Conservation (phyloP, 1,140 invertebrate species). For the Eueides isabella region DNA sequence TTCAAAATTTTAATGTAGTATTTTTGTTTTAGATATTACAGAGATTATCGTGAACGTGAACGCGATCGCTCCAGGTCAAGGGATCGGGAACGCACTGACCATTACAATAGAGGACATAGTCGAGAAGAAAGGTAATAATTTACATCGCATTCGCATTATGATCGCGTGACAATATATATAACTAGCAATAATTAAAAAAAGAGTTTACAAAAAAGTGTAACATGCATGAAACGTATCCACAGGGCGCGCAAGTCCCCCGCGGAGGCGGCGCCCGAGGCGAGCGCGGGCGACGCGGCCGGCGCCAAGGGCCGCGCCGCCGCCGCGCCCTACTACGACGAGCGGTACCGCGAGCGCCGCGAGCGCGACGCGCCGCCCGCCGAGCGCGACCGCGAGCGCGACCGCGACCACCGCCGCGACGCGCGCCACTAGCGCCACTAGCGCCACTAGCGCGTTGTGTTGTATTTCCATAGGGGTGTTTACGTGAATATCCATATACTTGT, state of each 20-base stretch:
- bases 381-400: slow-evolving; percentile 85
- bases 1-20: neutral
- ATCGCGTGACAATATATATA: too few relatives aligned
- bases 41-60: slow-evolving; percentile 84
- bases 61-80: slow-evolving; percentile 82
- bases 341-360: slow-evolving; percentile 87
- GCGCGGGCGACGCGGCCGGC: slow-evolving; percentile 76
- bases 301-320: slow-evolving; percentile 84
- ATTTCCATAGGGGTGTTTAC: too few relatives aligned
- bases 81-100: slow-evolving; percentile 82
- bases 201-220: too few relatives aligned
- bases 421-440: slow-evolving; percentile 82
- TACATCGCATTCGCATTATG: too few relatives aligned
- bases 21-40: slow-evolving; percentile 74
- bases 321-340: slow-evolving; percentile 91
- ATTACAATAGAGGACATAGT: slow-evolving; percentile 84
- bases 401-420: slow-evolving; percentile 86
- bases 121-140: slow-evolving; percentile 86
- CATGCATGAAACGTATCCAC: too few relatives aligned
- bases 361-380: slow-evolving; percentile 85
- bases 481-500: too few relatives aligned
- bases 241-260: slow-evolving; percentile 85
- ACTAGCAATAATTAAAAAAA: too few relatives aligned
- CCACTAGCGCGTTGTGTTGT: too few relatives aligned
- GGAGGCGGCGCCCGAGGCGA: slow-evolving; percentile 68